Conservation (phyloP, 2,888 invertebrate genomes). For the Dendrolimus houi region DNA sequence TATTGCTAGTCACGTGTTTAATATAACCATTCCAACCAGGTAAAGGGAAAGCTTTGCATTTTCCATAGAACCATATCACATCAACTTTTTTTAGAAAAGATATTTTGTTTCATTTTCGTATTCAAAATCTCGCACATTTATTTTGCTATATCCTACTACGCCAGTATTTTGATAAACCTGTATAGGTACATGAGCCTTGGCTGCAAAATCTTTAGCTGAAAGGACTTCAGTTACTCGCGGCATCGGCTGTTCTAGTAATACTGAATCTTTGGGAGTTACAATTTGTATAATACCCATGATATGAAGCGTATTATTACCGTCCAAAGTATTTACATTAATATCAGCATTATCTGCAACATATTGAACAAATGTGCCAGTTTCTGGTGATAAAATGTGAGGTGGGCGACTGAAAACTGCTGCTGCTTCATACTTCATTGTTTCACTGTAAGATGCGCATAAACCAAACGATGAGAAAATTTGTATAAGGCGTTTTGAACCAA, state of each 20-base stretch:
- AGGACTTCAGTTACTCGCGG: slow-evolving; percentile 1
- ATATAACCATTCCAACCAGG: slow-evolving; percentile 26
- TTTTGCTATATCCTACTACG: too few species aligned
- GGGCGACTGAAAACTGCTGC: too few species aligned
- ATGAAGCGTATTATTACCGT: slow-evolving; percentile 1
- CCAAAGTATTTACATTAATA: not conserved
- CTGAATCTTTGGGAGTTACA: too few species aligned
- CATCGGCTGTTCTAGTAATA: too few species aligned
- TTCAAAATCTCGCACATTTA: too few species aligned
- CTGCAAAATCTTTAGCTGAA: slow-evolving; percentile 20
- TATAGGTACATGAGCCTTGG: slow-evolving; percentile 26
- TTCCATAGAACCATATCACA: slow-evolving; percentile 18
- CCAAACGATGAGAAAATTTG: slow-evolving; percentile 2
- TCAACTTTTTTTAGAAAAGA: too few species aligned
- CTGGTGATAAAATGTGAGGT: not conserved
- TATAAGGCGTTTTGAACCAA: slow-evolving; percentile 5
- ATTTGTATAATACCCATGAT: too few species aligned
- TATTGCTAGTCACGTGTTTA: too few species aligned
- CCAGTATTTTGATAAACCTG: not conserved
- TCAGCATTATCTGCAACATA: not conserved
- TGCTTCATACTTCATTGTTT: not conserved
- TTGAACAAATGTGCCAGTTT: not conserved
- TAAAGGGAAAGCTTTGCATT: slow-evolving; percentile 15
- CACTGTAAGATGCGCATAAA: slow-evolving; percentile 2
- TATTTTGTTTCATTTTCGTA: too few species aligned